These are phyloP conservation scores for Mormyrus lacerda DNA, from an alignment of 2,113 vertebrate species.

Conservation along the genomic window DNA sequence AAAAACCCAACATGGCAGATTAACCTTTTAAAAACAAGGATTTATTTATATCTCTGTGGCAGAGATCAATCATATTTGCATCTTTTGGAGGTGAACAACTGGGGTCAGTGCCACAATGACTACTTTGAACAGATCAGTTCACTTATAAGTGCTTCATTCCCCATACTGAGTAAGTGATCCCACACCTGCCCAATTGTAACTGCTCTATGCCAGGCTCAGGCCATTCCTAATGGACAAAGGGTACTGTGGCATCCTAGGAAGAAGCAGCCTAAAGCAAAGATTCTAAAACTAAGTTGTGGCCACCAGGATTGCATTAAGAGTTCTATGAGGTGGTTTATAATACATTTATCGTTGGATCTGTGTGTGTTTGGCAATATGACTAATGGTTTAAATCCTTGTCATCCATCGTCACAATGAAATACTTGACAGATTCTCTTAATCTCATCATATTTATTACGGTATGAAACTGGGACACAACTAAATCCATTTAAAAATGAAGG, in stretches of 20 bases:
- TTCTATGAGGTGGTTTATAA: not conserved
- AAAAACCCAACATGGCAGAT: not conserved
- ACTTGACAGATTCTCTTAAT: slow-evolving; percentile 10
- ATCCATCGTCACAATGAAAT: not conserved
- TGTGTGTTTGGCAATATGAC: not conserved
- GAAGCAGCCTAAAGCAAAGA: not conserved
- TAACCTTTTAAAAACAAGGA: not conserved
- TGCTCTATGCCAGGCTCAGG: not conserved
- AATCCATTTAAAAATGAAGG: not conserved
- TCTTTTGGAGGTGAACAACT: not conserved
- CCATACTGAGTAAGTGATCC: not conserved
- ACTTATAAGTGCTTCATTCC: not conserved
- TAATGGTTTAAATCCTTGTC: not conserved
- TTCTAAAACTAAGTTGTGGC: not conserved
- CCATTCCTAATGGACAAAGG: not conserved
- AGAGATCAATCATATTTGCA: not conserved
- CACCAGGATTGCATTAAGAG: not conserved
- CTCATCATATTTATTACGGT: not conserved
- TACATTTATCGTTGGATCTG: not conserved
- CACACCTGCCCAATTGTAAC: not conserved
- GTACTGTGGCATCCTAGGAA: not conserved
- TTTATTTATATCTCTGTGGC: not conserved
- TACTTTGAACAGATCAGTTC: not conserved
- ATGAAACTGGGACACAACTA: slow-evolving; percentile 12
- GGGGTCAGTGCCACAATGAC: not conserved